phyloP scores from a whole-genome alignment of 2,888 invertebrate species.

The Heliconius ethilla region DNA sequence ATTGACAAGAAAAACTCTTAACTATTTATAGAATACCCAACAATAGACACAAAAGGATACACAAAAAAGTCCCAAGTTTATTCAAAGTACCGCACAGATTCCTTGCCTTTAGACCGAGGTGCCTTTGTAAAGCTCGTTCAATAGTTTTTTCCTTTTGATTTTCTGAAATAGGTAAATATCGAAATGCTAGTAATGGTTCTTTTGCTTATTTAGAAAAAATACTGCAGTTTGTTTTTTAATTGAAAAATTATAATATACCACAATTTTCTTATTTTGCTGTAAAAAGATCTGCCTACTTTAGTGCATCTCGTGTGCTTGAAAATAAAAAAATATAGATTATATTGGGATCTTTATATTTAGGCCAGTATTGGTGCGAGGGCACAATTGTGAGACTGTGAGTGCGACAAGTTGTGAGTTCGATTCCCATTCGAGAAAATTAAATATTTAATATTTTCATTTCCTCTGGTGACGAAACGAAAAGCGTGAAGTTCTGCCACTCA shows the following conservation, averaged over 20 bases:
- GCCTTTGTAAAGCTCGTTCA: conserved; percentile 34
- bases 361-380: too few species aligned
- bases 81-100: conserved; percentile 37
- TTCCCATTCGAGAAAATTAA: too few species aligned
- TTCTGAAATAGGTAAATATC: conserved; percentile 18
- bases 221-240: neutral
- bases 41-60: conserved; percentile 43
- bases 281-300: too few species aligned
- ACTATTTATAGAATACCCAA: conserved; percentile 40
- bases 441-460: too few species aligned
- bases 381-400: too few species aligned
- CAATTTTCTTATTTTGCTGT: too few species aligned
- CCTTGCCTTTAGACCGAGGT: conserved; percentile 35
- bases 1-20: conserved; percentile 10
- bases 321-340: too few species aligned
- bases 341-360: too few species aligned
- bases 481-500: neutral
- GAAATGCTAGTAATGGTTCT: neutral
- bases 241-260: neutral
- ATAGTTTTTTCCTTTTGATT: conserved; percentile 19
- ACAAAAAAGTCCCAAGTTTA: conserved; percentile 42
- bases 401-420: too few species aligned
- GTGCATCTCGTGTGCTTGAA: too few species aligned
- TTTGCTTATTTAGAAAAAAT: neutral
- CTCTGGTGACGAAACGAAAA: too few species aligned